phyloP scores from a whole-genome alignment of 2,797 vertebrate species.

The Pseudochaenichthys georgianus region DNA sequence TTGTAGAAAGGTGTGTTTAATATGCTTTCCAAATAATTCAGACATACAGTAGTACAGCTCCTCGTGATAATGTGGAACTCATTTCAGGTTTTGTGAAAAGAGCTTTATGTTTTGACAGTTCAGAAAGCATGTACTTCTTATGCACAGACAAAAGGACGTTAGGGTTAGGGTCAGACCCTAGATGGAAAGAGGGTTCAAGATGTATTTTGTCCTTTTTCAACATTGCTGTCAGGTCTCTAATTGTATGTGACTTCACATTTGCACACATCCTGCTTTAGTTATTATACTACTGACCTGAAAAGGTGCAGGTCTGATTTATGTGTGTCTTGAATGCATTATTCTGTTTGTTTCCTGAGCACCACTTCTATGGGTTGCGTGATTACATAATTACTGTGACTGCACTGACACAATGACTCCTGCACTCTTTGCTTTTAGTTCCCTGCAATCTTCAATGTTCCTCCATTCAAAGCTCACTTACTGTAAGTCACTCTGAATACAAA shows the following conservation, averaged over 20 bases:
- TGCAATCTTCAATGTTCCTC: constrained; percentile 34
- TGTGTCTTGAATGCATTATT: no score
- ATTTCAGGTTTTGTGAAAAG: no score
- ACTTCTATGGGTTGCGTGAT: not conserved
- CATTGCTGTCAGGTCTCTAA: constrained; percentile 5
- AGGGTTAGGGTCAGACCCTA: not conserved
- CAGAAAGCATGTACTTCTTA: not conserved
- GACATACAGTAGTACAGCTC: no score
- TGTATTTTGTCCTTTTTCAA: not conserved
- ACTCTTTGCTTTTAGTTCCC: constrained; percentile 33
- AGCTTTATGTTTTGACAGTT: no score
- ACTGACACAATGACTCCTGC: constrained; percentile 22
- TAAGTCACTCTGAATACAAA: constrained; percentile 30
- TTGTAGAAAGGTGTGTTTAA: no score
- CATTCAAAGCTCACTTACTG: constrained; percentile 29
- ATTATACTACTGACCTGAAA: no score
- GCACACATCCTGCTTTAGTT: not conserved
- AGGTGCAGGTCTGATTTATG: no score
- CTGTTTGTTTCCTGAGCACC: constrained; percentile 13
- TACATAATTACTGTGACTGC: constrained; percentile 16
- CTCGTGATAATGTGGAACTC: no score
- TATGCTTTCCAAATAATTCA: no score
- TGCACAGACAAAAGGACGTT: not conserved
- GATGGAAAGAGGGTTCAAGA: not conserved
- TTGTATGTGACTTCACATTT: constrained; percentile 25